Base-by-base conservation (phyloP, 1,140 invertebrate species). In the Bombyx mandarina region DNA sequence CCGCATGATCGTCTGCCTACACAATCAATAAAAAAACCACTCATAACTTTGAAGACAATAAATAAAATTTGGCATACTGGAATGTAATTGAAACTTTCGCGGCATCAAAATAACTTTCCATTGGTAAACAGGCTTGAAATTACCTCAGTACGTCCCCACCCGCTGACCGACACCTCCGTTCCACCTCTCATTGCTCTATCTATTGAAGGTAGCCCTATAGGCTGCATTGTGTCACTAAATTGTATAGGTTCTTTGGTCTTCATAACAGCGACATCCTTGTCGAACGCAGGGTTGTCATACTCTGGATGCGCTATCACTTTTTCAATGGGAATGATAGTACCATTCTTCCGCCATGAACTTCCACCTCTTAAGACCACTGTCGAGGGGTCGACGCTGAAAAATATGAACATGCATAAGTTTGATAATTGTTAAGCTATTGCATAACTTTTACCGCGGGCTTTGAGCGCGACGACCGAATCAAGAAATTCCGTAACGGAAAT, bases 191-290 rank as follows among this genome's bases (percentile, higher is more conserved):
- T 58, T 0, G 61, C 59, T 7, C 74, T 66, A 2, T 60, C 62
- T 10, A 54, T 65, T 0, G 62, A 52, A 6, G 83, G 67, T 18
- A 86, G 58, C 1, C 55, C 43, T 2, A 86, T 75, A 0, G 82
- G 73, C 46, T 77, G 73, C 6, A 79, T 76, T 0, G 62, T 68
- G 0, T 79, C 73, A 26, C 55, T 67, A 49, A 85, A 86, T 45
- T 75, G 46, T 8, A 86, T 79, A 0, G 77, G 71, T 7, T 77
- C 61, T 0, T 57, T 71, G 0, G 83, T 86, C 57, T 84, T 83
- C 60, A 92, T 75, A 8, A 92, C 70, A 5, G 90, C 90, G 1
- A 93, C 89, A 58, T 93, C 91, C 60, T 91, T 90, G 54, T 90
- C 83, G 49, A 90, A 90, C 0, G 75, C 77, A 4, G 84, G 85